These are phyloP conservation scores for Arion vulgaris DNA, from an alignment of 1,140 invertebrate genomes.

Conservation along the genomic window DNA sequence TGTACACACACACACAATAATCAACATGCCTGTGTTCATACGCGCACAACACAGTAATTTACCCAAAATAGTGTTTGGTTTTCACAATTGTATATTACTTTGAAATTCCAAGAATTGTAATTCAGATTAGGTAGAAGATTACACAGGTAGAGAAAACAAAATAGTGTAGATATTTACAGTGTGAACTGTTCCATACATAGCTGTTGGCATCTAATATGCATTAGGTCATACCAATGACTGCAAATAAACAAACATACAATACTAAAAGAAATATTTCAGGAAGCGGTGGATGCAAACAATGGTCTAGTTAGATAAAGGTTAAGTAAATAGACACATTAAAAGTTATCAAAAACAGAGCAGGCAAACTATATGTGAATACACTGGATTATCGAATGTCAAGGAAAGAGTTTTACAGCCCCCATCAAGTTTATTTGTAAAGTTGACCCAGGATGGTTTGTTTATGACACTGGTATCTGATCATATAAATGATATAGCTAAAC, in stretches of 20 bases:
- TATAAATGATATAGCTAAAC: too few relatives aligned
- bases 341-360: neutral
- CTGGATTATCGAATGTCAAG: too few relatives aligned
- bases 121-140: neutral
- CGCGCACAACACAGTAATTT: too few relatives aligned
- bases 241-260: neutral
- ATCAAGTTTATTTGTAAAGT: too few relatives aligned
- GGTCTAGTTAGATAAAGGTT: neutral
- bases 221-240: constrained; percentile 1
- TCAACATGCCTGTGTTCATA: too few relatives aligned
- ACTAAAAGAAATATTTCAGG: neutral
- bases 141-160: neutral
- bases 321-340: neutral
- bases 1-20: too few relatives aligned
- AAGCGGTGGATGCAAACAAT: neutral
- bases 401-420: too few relatives aligned
- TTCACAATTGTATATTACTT: too few relatives aligned
- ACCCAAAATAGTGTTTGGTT: too few relatives aligned
- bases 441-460: neutral
- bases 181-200: neutral
- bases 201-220: neutral
- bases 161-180: neutral
- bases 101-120: neutral
- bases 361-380: neutral
- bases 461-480: too few relatives aligned